Percentiles rank a stretch among this genome's conserved stretches.
These are phyloP conservation scores for Diorhabda carinulata DNA, from an alignment of 1,140 invertebrate species.

Conservation along the genomic window DNA sequence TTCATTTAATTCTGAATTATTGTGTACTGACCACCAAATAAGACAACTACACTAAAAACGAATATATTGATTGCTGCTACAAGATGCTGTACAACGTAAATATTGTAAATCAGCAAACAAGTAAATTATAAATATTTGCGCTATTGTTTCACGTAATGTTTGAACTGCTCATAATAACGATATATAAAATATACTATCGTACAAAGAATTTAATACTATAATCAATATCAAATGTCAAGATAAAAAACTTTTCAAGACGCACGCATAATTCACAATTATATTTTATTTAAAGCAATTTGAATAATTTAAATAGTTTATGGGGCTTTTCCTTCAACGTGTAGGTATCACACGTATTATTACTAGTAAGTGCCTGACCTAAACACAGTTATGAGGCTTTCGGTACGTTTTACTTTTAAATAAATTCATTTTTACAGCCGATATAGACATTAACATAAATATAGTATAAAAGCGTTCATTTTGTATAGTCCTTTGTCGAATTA, in stretches of 20 bases:
- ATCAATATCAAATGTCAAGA: too few relatives aligned
- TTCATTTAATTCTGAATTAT: too few relatives aligned
- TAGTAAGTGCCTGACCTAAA: slow-evolving; percentile 8
- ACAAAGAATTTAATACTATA: too few relatives aligned
- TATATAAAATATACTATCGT: too few relatives aligned
- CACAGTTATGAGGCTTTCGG: slow-evolving; percentile 7
- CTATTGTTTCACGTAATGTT: too few relatives aligned
- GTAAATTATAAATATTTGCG: too few relatives aligned
- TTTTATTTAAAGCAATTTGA: slow-evolving; percentile 14
- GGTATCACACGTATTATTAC: slow-evolving; percentile 11
- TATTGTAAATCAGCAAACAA: too few relatives aligned
- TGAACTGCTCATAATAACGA: too few relatives aligned
- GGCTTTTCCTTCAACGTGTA: slow-evolving; percentile 1
- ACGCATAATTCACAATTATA: slow-evolving; percentile 5
- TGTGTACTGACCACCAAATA: too few relatives aligned
- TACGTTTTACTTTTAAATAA: slow-evolving; percentile 12
- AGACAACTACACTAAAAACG: too few relatives aligned
- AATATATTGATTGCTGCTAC: too few relatives aligned
- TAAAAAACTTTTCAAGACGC: not conserved
- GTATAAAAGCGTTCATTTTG: slow-evolving; percentile 4
- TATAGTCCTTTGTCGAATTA: slow-evolving; percentile 2
- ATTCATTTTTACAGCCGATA: slow-evolving; percentile 13
- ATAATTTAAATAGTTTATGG: slow-evolving; percentile 8
- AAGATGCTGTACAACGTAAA: too few relatives aligned
- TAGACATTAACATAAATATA: slow-evolving; percentile 16